These are phyloP conservation scores for Drosophila serrata DNA, from an alignment of 1,140 invertebrate genomes.

Conservation along the genomic window DNA sequence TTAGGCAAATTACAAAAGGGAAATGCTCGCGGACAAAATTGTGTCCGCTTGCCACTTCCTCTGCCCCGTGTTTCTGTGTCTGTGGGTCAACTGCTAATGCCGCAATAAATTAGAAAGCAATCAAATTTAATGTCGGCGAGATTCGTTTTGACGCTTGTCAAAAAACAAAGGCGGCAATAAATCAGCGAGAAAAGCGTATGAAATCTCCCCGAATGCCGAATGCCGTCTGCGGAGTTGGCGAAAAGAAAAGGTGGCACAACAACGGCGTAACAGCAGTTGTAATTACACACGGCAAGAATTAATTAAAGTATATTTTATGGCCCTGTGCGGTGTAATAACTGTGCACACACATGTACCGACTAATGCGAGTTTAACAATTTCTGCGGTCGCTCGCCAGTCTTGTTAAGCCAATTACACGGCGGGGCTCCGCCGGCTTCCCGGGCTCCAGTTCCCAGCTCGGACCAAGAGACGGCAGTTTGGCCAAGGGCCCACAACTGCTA, in stretches of 20 bases:
- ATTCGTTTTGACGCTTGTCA: slow-evolving; percentile 65
- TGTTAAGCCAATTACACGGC: slow-evolving; percentile 79
- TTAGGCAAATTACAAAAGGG: slow-evolving; percentile 36
- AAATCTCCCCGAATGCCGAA: slow-evolving; percentile 43
- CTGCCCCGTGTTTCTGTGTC: slow-evolving; percentile 7
- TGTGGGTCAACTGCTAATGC: slow-evolving; percentile 53
- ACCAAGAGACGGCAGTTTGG: not conserved
- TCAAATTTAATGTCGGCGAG: slow-evolving; percentile 51
- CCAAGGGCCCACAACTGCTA: slow-evolving; percentile 49
- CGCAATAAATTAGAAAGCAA: slow-evolving; percentile 56
- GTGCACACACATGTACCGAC: slow-evolving; percentile 49
- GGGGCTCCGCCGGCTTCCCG: slow-evolving; percentile 19
- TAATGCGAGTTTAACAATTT: slow-evolving; percentile 75
- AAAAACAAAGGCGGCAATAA: slow-evolving; percentile 67
- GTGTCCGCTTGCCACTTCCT: slow-evolving; percentile 3
- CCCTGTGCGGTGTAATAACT: slow-evolving; percentile 64
- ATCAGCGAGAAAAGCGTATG: slow-evolving; percentile 67
- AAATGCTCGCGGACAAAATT: slow-evolving; percentile 40
- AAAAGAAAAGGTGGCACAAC: slow-evolving; percentile 33
- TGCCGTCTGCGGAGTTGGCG: slow-evolving; percentile 37
- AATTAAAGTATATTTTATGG: slow-evolving; percentile 81
- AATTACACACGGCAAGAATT: slow-evolving; percentile 68
- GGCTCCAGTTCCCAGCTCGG: slow-evolving; percentile 3
- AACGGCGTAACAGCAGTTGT: slow-evolving; percentile 32
- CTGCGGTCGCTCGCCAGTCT: slow-evolving; percentile 66